Evolutionary conservation across 2,113 vertebrate species (phyloP).

Genomic region (Lophius piscatorius): DNA sequence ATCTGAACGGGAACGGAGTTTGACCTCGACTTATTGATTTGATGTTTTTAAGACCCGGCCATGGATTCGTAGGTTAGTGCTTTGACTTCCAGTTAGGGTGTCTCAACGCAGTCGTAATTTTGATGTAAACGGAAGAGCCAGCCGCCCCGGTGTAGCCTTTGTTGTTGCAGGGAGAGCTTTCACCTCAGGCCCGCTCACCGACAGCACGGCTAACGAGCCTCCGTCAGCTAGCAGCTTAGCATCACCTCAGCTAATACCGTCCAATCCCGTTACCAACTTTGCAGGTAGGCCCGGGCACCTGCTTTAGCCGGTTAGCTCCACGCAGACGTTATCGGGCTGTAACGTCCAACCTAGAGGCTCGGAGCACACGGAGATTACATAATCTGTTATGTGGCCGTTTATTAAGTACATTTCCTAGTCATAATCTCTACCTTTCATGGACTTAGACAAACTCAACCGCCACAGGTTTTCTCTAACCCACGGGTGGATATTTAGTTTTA

Average conservation of each 20-base stretch:
- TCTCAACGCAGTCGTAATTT: no score
- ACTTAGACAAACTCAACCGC: no score
- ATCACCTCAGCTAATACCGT: slow-evolving; percentile 31
- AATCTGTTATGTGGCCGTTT: slow-evolving; percentile 23
- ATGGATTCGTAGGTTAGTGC: no score
- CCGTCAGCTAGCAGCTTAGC: slow-evolving; percentile 44
- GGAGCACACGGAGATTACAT: no score
- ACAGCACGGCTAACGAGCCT: slow-evolving; percentile 32
- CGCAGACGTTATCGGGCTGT: slow-evolving; percentile 21
- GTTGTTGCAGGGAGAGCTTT: slow-evolving; percentile 60
- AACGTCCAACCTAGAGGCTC: slow-evolving; percentile 31
- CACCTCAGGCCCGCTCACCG: slow-evolving; percentile 55
- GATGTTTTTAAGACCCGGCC: neutral
- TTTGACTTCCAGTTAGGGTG: no score
- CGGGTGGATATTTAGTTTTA: no score
- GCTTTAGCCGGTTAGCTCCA: slow-evolving; percentile 44
- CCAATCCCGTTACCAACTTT: slow-evolving; percentile 33
- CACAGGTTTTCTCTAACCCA: no score
- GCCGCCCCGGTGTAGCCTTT: slow-evolving; percentile 41
- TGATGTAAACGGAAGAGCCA: neutral
- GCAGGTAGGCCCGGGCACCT: slow-evolving; percentile 64
- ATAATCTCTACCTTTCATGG: no score
- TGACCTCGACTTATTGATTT: slow-evolving; percentile 1
- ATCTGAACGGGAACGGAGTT: slow-evolving; percentile 13
- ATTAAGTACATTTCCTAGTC: neutral